Conservation (phyloP, 2,888 invertebrate species). For the Archips xylosteana region DNA sequence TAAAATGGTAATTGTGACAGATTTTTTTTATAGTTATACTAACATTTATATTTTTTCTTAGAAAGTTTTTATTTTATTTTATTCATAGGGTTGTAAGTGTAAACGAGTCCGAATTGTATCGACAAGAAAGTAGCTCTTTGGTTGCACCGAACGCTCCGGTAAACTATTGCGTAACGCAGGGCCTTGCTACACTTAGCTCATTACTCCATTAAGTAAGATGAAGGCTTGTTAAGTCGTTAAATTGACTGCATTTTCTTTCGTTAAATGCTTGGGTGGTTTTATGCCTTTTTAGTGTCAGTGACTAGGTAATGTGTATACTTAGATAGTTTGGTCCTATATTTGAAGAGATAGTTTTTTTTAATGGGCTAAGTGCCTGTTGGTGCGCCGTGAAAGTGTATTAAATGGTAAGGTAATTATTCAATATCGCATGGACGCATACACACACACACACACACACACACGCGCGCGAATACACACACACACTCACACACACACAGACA, state of each 20-base stretch:
- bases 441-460: too few relatives aligned
- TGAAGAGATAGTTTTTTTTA: too few relatives aligned
- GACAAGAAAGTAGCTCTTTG: conserved; percentile 79
- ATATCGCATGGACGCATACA: too few relatives aligned
- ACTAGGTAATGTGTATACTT: neutral
- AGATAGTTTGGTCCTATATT: too few relatives aligned
- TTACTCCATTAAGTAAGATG: conserved; percentile 28
- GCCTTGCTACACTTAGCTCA: conserved; percentile 53
- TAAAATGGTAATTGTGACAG: too few relatives aligned
- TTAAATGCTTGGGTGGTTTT: conserved; percentile 14
- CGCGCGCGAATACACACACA: too few relatives aligned
- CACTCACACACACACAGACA: too few relatives aligned
- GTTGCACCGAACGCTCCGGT: conserved; percentile 78
- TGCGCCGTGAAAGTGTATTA: too few relatives aligned
- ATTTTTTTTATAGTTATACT: too few relatives aligned
- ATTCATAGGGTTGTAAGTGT: conserved; percentile 50
- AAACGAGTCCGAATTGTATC: conserved; percentile 59
- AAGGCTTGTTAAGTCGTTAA: conserved; percentile 22
- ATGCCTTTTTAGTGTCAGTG: neutral
- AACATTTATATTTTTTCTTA: too few relatives aligned
- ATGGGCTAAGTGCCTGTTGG: too few relatives aligned
- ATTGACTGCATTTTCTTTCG: conserved; percentile 6
- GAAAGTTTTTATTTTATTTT: neutral
- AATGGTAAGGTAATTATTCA: too few relatives aligned
- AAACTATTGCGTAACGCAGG: conserved; percentile 72